phyloP scores from a whole-genome alignment of 2,888 invertebrate species.

The Lordiphosa fenestrarum region DNA sequence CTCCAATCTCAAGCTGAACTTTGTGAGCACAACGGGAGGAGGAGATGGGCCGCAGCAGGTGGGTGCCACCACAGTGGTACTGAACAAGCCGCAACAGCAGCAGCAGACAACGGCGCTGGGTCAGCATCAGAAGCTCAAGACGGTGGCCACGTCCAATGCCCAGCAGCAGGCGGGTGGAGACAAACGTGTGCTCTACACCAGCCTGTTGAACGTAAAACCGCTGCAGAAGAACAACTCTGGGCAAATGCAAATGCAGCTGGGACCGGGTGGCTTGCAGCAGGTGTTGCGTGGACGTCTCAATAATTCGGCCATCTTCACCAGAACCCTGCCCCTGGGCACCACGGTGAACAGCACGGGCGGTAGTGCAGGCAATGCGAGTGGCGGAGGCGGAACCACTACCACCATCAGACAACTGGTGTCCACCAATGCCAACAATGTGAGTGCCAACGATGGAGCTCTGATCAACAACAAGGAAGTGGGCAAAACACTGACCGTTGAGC shows the following conservation, averaged over 20 bases:
- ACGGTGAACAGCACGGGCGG: conserved; percentile 57
- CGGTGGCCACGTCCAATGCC: conserved; percentile 35
- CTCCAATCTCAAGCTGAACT: conserved; percentile 79
- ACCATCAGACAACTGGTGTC: conserved; percentile 59
- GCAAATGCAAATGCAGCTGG: conserved; percentile 78
- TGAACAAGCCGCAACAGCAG: conserved; percentile 69
- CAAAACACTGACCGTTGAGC: conserved; percentile 62
- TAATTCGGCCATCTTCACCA: conserved; percentile 74
- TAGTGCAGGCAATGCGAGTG: conserved; percentile 20
- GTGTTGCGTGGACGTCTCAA: conserved; percentile 75
- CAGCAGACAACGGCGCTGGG: conserved; percentile 35
- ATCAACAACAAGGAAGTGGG: conserved; percentile 50
- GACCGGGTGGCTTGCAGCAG: conserved; percentile 72
- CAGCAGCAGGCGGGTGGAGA: conserved; percentile 48
- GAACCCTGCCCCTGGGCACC: conserved; percentile 73
- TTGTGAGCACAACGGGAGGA: conserved; percentile 67
- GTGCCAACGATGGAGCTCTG: conserved; percentile 22
- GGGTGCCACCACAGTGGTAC: conserved; percentile 65
- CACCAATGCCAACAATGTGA: conserved; percentile 60
- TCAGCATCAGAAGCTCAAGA: conserved; percentile 74
- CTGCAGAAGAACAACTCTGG: conserved; percentile 78
- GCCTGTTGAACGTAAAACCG: conserved; percentile 77
- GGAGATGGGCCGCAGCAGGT: conserved; percentile 56
- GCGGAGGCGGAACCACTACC: conserved; percentile 29
- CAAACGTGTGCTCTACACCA: conserved; percentile 79